Evolutionary conservation across 2,888 invertebrate species (phyloP), one percentile per base, ranked within the genome.

Genomic region (Andrena haemorrhoa): DNA sequence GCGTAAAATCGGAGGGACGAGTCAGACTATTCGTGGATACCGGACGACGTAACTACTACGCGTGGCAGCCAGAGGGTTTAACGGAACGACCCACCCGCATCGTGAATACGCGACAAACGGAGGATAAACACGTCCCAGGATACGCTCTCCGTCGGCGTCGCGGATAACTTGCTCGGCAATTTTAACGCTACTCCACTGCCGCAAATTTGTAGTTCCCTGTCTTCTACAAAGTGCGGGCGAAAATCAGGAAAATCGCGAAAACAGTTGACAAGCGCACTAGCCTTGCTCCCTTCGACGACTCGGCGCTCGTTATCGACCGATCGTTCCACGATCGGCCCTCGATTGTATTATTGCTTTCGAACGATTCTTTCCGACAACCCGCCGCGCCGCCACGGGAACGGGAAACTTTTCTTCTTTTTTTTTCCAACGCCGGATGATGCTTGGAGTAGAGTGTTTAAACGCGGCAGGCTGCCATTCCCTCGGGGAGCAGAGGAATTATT

Each of bases 301-400:
- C 31, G 26, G 2, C 12, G 23, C 56, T n/a, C 10, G 8, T 29
- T 29, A 10, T 2, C 41, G 16, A 16, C 20, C 23, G 63, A 41
- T 41, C 33, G n/a, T n/a, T 47, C 41, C 20, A 23, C 56, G 31
- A 49, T n/a, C 56, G 35, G 10, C 29, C 2, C 12, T 0, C 12
- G 47, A 49, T 41, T 8, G 53, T 49, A 79, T 78, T 80, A 80
- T 80, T 80, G 79, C 79, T 80, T 68, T 80, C 63, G 47, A 71
- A 61, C 29, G 49, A 49, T 33, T 73, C 41, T 16, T 41, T 1
- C 41, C 41, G 16, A 41, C 41, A 16, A 41, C 16, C 26, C 23
- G 2, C 31, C 12, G n/a, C 31, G 16, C 47, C 7, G 3, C 58
- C 12, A 20, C 41, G 12, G 23, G 29, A 20, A 47, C 16, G 51